Evolutionary conservation across 1,140 invertebrate genomes (phyloP), one percentile per base, ranked within the genome.

Genomic region (Aphidius gifuensis): DNA sequence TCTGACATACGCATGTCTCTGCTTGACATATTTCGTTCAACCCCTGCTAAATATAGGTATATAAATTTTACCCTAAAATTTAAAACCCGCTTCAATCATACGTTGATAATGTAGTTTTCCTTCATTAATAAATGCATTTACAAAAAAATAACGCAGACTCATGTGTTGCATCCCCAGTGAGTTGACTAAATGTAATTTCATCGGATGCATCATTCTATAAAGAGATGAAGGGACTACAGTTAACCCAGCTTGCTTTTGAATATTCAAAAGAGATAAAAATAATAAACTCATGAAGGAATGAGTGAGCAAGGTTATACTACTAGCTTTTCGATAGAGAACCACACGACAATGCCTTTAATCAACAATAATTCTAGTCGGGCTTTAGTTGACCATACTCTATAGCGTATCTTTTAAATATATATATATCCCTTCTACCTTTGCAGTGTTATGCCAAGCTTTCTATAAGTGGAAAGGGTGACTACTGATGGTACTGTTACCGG

Each of bases 331-430:
- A 32, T 4, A 62, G 60, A 46, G 43, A 61, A 55, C 57, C 62
- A 47, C 58, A 57, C 70, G 66, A 74, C 71, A 76, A 76, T 75
- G 68, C 72, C 74, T 74, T 75, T 74, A 75, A 76, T 76, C 74
- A 75, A 75, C 71, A 74, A 76, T 76, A 76, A 76, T 76, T 74
- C 69, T 58, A 58, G 65, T 64, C 61, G 49, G 57, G 66, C 60
- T 60, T 60, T 48, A 50, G 59, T 49, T 40, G 9, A 42, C 57
- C 61, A 40, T 47, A 43, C 32, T 23, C 53, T 45, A 61, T 49
- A 60, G 50, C 54, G 43, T 58, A 32, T 32, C 23, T 32, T 32
- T 32, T 32, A 32, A 32, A 9, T 49, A 8, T 59, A 6, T 48
- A 7, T 48, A 16, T 59, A 7, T 54, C 49, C 45, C 11, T 56